Evolutionary conservation across 2,113 vertebrate genomes (phyloP).

Genomic region (Sapajus apella): DNA sequence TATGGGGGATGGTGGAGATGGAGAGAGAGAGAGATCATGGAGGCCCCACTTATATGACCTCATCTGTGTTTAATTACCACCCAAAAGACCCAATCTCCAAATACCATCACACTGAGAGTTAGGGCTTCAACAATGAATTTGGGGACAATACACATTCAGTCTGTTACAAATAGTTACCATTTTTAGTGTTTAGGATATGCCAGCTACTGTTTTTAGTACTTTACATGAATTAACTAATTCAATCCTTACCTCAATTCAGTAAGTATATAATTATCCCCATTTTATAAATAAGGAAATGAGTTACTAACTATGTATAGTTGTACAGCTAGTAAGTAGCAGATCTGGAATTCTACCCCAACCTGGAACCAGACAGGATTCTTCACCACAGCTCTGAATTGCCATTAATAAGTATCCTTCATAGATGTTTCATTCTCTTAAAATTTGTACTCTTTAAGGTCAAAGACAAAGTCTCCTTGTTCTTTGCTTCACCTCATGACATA

Average conservation of each 20-base stretch:
- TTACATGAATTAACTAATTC: background rate
- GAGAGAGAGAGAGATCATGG: background rate
- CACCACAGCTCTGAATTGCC: background rate
- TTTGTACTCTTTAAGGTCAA: background rate
- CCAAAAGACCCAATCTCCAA: background rate
- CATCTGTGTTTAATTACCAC: background rate
- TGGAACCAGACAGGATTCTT: background rate
- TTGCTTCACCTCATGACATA: background rate
- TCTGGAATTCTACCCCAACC: background rate
- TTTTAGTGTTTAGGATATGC: background rate
- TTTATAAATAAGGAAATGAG: background rate
- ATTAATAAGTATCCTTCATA: background rate
- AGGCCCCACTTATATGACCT: no score
- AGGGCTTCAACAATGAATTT: background rate
- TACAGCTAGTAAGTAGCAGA: background rate
- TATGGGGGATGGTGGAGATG: no score
- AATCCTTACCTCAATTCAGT: background rate
- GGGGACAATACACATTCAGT: background rate
- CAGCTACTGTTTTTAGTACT: background rate
- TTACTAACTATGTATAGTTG: background rate
- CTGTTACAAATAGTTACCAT: background rate
- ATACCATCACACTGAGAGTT: background rate
- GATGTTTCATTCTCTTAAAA: background rate
- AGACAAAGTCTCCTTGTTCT: background rate
- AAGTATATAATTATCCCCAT: background rate